Evolutionary conservation across 2,113 vertebrate genomes (phyloP).

Genomic region (Cyprinus carpio): DNA sequence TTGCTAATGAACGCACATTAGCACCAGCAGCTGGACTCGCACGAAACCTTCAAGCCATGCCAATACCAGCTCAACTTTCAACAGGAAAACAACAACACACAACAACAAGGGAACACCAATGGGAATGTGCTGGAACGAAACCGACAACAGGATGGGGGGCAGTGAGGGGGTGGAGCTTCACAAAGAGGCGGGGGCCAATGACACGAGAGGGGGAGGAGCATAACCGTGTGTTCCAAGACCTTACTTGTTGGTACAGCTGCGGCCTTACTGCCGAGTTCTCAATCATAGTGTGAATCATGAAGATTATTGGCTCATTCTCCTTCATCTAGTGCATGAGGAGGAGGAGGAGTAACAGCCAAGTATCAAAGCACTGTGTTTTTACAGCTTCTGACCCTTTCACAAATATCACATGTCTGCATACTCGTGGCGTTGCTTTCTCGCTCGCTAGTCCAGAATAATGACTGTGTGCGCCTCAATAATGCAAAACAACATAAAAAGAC

Average conservation of each 20-base stretch:
- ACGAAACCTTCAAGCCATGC: slow-evolving; percentile 53
- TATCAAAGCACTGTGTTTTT: slow-evolving; percentile 66
- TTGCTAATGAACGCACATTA: slow-evolving; percentile 40
- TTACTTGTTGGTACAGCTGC: slow-evolving; percentile 99
- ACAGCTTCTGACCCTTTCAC: not conserved
- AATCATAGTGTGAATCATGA: slow-evolving; percentile 99
- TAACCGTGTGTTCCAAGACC: slow-evolving; percentile 83
- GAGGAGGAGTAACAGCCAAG: slow-evolving; percentile 86
- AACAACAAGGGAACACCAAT: slow-evolving; percentile 69
- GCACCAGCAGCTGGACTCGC: slow-evolving; percentile 33
- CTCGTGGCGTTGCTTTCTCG: not conserved
- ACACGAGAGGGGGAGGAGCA: slow-evolving; percentile 45
- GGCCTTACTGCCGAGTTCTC: slow-evolving; percentile 99
- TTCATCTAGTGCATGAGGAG: slow-evolving; percentile 87
- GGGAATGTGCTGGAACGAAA: slow-evolving; percentile 76
- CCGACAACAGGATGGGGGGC: slow-evolving; percentile 70
- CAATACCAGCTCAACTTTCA: slow-evolving; percentile 69
- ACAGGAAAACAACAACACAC: slow-evolving; percentile 38
- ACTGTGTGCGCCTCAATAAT: not conserved
- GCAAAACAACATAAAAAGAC: not conserved
- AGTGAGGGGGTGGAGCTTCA: slow-evolving; percentile 58
- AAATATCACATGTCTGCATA: slow-evolving; percentile 7
- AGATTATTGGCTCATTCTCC: slow-evolving; percentile 98
- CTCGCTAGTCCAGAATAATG: not conserved
- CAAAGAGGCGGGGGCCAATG: slow-evolving; percentile 49